phyloP scores from a whole-genome alignment of 1,140 invertebrate genomes.

The Drosophila malerkotliana region DNA sequence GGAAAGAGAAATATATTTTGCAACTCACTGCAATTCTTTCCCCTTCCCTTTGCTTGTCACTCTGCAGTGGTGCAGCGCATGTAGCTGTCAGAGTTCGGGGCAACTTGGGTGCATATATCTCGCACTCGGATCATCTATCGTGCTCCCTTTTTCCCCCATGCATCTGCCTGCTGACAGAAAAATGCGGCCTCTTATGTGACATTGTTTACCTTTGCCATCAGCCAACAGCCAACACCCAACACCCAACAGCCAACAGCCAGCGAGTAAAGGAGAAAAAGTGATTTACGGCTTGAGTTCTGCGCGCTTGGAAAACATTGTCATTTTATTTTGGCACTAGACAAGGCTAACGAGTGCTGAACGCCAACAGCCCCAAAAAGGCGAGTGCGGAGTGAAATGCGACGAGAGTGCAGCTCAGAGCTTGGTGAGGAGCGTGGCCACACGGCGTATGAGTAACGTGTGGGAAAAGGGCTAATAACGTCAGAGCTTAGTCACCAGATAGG shows the following conservation, averaged over 20 bases:
- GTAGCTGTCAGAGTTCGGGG: conserved; percentile 63
- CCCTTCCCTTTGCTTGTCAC: conserved; percentile 42
- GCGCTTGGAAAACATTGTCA: conserved; percentile 52
- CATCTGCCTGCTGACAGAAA: conserved; percentile 37
- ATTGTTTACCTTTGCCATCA: conserved; percentile 72
- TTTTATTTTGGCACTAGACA: conserved; percentile 49
- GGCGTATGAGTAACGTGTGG: conserved; percentile 37
- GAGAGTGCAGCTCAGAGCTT: conserved; percentile 26
- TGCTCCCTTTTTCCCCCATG: conserved; percentile 3
- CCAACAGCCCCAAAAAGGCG: not conserved
- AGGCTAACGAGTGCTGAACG: conserved; percentile 34
- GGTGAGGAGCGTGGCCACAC: conserved; percentile 35
- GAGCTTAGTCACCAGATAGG: not conserved
- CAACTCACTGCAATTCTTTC: conserved; percentile 42
- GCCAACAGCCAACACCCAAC: conserved; percentile 7
- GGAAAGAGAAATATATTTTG: conserved; percentile 22
- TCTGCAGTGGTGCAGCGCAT: conserved; percentile 58
- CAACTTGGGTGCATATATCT: conserved; percentile 52
- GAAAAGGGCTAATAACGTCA: conserved; percentile 6
- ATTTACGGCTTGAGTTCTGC: conserved; percentile 50
- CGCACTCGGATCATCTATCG: not conserved
- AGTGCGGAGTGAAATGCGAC: conserved; percentile 14
- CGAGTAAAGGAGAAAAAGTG: conserved; percentile 19
- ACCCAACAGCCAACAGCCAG: conserved; percentile 10
- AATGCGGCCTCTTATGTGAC: conserved; percentile 61